Conservation (phyloP, 2,888 invertebrate species). For the Amblyjoppa proteus region DNA sequence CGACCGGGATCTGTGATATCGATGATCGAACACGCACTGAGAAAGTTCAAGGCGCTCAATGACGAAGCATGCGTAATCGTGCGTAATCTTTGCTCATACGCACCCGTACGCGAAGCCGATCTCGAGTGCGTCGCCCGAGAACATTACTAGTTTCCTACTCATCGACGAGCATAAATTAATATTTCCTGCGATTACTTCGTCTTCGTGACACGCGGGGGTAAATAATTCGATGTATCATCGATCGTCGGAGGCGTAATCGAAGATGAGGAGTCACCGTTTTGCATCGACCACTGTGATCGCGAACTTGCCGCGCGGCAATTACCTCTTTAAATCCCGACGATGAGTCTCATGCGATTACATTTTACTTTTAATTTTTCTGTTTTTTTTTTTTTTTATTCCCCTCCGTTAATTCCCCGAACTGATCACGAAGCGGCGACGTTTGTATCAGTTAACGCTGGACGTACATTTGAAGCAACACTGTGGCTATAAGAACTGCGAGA, state of each 20-base stretch:
- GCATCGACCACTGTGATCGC: slow-evolving; percentile 8
- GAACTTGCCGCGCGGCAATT: slow-evolving; percentile 40
- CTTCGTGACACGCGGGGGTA: neutral
- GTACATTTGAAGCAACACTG: neutral
- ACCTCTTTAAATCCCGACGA: slow-evolving; percentile 52
- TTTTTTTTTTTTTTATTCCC: slow-evolving; percentile 4
- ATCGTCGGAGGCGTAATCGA: neutral
- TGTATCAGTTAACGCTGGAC: neutral
- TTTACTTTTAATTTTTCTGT: slow-evolving; percentile 16
- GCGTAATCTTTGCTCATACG: neutral
- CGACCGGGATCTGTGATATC: slow-evolving; percentile 77
- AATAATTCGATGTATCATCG: slow-evolving; percentile 1
- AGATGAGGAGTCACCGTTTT: slow-evolving; percentile 37
- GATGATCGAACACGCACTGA: slow-evolving; percentile 83
- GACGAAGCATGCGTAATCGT: slow-evolving; percentile 72
- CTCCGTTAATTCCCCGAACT: neutral
- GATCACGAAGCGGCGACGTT: slow-evolving; percentile 2
- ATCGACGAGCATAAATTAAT: slow-evolving; percentile 28
- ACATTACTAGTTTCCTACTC: slow-evolving; percentile 34
- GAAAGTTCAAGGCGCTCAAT: slow-evolving; percentile 70
- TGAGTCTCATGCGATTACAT: slow-evolving; percentile 38
- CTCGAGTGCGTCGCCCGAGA: neutral
- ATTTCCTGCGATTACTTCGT: slow-evolving; percentile 2
- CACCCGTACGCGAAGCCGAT: slow-evolving; percentile 8
- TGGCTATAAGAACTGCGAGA: neutral